Evolutionary conservation across 2,888 invertebrate species (phyloP).

Genomic region (Acanthosepion pharaonis): DNA sequence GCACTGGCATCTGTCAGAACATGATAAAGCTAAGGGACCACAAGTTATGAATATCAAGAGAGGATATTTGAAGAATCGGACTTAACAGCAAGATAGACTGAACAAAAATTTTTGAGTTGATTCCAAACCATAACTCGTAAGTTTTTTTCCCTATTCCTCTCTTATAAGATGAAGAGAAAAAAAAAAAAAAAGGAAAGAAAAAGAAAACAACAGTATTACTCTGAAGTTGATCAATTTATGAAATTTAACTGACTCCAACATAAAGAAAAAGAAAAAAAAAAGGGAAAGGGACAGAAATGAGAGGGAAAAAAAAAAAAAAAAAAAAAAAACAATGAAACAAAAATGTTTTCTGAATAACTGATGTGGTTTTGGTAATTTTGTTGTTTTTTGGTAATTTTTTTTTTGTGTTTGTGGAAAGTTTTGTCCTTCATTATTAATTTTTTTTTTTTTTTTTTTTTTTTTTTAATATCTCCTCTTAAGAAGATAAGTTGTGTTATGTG

Average conservation of each 20-base stretch:
- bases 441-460: background rate
- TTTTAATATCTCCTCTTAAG: background rate
- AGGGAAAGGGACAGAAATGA: too few relatives aligned
- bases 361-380: background rate
- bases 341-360: background rate
- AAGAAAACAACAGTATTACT: background rate
- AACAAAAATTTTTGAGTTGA: background rate
- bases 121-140: background rate
- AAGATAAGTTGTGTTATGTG: background rate
- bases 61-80: too few relatives aligned
- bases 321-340: too few relatives aligned
- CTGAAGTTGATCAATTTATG: background rate
- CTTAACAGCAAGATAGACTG: background rate
- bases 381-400: background rate
- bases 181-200: too few relatives aligned
- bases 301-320: background rate
- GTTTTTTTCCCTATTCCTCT: background rate
- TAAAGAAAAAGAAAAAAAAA: background rate
- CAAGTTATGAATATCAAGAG: background rate
- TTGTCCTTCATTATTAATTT: background rate
- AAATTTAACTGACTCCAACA: background rate
- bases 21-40: background rate
- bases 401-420: background rate
- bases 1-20: background rate
- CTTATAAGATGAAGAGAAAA: too few relatives aligned